Evolutionary conservation across 2,888 invertebrate genomes (phyloP).

Genomic region (Mythimna lalbum): DNA sequence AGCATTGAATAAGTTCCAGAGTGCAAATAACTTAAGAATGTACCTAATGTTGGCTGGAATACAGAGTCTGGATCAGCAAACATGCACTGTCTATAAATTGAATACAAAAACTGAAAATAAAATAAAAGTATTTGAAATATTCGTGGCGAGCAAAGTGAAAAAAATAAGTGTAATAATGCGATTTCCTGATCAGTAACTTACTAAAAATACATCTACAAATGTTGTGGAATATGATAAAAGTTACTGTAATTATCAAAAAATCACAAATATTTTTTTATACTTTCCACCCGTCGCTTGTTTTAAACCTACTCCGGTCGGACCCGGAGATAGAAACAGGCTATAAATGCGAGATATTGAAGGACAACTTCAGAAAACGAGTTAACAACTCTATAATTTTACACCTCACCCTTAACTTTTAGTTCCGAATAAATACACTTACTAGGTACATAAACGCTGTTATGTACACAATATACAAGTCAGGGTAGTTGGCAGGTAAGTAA

Average conservation of each 20-base stretch:
- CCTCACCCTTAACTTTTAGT: constrained; percentile 23
- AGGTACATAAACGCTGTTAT: constrained; percentile 36
- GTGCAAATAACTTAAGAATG: not conserved
- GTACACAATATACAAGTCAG: constrained; percentile 37
- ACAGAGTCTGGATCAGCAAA: not conserved
- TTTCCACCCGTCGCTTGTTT: not conserved
- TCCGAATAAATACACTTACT: constrained; percentile 27
- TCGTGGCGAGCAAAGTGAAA: too few species aligned
- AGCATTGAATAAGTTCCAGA: not conserved
- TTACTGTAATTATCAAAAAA: too few species aligned
- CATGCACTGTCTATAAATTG: not conserved
- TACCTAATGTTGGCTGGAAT: not conserved
- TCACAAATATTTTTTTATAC: too few species aligned
- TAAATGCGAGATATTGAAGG: not conserved
- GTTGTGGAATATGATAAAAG: too few species aligned
- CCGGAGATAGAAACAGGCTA: not conserved
- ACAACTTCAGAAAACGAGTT: not conserved
- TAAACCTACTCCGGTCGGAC: not conserved
- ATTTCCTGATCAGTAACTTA: too few species aligned
- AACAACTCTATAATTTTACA: constrained; percentile 21
- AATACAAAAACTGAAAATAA: not conserved
- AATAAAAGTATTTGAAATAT: not conserved
- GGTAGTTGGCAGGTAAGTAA: constrained; percentile 43
- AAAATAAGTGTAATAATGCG: too few species aligned
- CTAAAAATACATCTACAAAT: too few species aligned